phyloP scores from a whole-genome alignment of 2,113 vertebrate species.

The Podocnemis expansa region DNA sequence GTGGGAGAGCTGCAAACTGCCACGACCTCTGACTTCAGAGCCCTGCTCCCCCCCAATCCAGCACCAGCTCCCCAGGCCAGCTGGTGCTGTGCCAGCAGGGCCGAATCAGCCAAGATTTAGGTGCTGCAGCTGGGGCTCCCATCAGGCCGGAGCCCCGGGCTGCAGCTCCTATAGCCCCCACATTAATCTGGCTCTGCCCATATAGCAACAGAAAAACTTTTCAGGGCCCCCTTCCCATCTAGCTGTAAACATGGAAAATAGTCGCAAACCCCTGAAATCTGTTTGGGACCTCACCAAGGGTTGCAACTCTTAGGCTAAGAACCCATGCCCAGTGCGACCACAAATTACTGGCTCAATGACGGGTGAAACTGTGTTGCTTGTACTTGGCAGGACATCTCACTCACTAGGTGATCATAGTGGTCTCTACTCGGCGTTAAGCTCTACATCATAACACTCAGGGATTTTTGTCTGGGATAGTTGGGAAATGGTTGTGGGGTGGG shows the following conservation, averaged over 20 bases:
- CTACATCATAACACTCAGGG: neutral
- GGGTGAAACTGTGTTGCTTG: neutral
- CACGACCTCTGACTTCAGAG: too few species aligned
- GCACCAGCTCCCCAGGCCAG: too few species aligned
- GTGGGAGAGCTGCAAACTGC: too few species aligned
- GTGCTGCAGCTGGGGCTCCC: too few species aligned
- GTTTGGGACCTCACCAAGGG: neutral
- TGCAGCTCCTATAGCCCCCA: too few species aligned
- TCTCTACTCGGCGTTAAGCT: neutral
- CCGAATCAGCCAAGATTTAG: too few species aligned
- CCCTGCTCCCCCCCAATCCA: too few species aligned
- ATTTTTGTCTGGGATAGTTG: neutral
- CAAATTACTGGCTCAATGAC: neutral
- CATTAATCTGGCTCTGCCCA: too few species aligned
- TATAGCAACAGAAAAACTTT: neutral
- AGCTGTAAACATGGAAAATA: neutral
- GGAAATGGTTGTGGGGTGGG: neutral
- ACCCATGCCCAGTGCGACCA: too few species aligned
- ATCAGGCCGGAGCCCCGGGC: too few species aligned
- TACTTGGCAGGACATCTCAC: neutral
- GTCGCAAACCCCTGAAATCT: neutral
- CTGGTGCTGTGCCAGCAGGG: too few species aligned
- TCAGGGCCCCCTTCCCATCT: neutral
- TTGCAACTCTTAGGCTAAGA: neutral
- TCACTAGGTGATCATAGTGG: neutral